A percentile compares a stretch with the other conserved stretches of the same genome.
phyloP scores from a whole-genome alignment of 1,140 invertebrate species.

The Whitmania pigra region DNA sequence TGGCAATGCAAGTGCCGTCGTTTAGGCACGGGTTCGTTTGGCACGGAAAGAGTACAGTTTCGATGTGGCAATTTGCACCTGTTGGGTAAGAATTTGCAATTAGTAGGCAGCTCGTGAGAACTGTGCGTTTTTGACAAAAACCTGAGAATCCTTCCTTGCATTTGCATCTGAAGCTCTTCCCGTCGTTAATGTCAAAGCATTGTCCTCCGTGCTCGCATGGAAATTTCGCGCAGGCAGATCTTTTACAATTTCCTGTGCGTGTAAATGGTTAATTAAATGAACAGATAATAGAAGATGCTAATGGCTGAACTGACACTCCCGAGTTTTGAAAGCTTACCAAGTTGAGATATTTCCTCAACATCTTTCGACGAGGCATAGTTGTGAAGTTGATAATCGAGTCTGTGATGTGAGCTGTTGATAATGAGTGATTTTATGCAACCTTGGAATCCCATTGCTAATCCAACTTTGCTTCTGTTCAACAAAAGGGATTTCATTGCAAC shows the following conservation, averaged over 20 bases:
- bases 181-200: conserved; percentile 9
- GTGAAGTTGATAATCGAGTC: conserved; percentile 4
- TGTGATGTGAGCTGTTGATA: background rate
- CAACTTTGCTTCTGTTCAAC: background rate
- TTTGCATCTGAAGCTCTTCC: conserved; percentile 8
- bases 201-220: conserved; percentile 6
- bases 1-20: background rate
- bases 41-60: conserved; percentile 13
- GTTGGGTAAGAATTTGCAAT: no score
- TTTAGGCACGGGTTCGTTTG: conserved; percentile 1
- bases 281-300: no score
- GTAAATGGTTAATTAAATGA: background rate
- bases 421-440: background rate
- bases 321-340: background rate
- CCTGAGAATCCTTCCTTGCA: conserved; percentile 10
- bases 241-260: background rate
- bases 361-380: background rate
- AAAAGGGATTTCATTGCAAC: no score
- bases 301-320: no score
- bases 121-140: background rate
- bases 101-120: background rate
- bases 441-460: background rate
- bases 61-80: conserved; percentile 1
- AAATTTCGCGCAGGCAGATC: background rate
- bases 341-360: background rate